Evolutionary conservation across 2,113 vertebrate genomes (phyloP), one percentile per base, ranked within the genome.

Genomic region (Polyodon spathula): DNA sequence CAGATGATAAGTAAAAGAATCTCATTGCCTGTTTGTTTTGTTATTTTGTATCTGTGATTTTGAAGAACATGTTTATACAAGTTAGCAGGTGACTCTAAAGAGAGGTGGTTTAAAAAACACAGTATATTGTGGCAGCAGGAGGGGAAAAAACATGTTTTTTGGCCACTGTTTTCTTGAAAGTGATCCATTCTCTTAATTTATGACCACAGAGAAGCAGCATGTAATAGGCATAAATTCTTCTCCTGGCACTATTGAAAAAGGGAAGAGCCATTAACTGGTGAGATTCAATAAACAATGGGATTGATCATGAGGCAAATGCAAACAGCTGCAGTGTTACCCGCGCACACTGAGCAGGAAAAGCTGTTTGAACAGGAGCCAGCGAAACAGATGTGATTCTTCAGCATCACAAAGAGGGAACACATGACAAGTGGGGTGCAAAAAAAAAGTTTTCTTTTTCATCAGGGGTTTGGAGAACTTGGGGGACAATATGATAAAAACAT

Each of bases 371-470:
- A 65, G 71, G 16, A 60, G 76, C 73, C 75, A 71, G 72, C 67
- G 63, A 69, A 82, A 78, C 82, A 82, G 79, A 84, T 86, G 81
- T 81, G 80, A 69, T 76, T 71, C 75, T 54, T 73, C 65, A 63
- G 56, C 57, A 63, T 71, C 68, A 81, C 78, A 83, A 83, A 78
- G 65, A 50, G 60, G 39, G 66, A 73, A 73, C 37, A 37, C 15
- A 55, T 55, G 53, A 69, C 48, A 66, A 76, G 64, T 65, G 62
- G 53, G 59, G 12, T 58, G 59, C 17, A 54, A 1, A 54, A 51
- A 54, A 63, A 37, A n/a, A 16, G 16, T 15, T 50, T 15, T 37
- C 55, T 59, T 48, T 44, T 54, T 17, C 41, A 15, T 16, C 37
- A 37, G 14, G 27, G 17, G 6, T 54, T n/a, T 39, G 12, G 17